A percentile compares a stretch with the other conserved stretches of the same genome.
phyloP scores from a whole-genome alignment of 1,140 invertebrate genomes.

The Cataglyphis hispanica region DNA sequence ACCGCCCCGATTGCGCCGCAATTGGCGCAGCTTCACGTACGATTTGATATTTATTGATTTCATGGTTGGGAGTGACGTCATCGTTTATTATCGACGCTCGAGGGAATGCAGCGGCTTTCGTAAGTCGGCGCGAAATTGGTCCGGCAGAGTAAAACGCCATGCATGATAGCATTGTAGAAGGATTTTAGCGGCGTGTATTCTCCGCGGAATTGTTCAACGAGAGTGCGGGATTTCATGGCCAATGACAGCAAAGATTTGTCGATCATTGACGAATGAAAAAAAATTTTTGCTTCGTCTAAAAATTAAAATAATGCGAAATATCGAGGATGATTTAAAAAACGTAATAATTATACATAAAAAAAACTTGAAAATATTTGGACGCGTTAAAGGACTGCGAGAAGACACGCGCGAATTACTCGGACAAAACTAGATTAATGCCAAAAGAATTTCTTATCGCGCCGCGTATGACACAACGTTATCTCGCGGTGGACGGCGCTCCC shows the following conservation, averaged over 20 bases:
- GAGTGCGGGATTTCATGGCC: constrained; percentile 6
- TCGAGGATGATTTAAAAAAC: background rate
- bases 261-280: constrained; percentile 2
- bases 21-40: constrained; percentile 57
- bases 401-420: background rate
- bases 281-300: constrained; percentile 12
- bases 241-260: constrained; percentile 4
- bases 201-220: constrained; percentile 49
- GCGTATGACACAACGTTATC: background rate
- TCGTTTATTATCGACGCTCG: constrained; percentile 60
- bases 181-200: constrained; percentile 48
- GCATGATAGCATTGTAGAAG: constrained; percentile 35
- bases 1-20: constrained; percentile 47
- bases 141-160: constrained; percentile 28
- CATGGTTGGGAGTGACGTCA: constrained; percentile 49
- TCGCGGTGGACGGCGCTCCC: too few relatives aligned
- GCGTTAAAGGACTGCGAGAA: background rate
- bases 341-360: background rate
- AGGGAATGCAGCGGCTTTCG: constrained; percentile 52
- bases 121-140: constrained; percentile 61
- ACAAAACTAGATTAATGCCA: background rate
- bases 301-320: background rate
- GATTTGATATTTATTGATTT: constrained; percentile 64
- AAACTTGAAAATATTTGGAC: background rate
- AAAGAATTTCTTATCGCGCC: constrained; percentile 22